Conservation (phyloP, 2,113 vertebrate genomes). For the Glaucomys volans region DNA sequence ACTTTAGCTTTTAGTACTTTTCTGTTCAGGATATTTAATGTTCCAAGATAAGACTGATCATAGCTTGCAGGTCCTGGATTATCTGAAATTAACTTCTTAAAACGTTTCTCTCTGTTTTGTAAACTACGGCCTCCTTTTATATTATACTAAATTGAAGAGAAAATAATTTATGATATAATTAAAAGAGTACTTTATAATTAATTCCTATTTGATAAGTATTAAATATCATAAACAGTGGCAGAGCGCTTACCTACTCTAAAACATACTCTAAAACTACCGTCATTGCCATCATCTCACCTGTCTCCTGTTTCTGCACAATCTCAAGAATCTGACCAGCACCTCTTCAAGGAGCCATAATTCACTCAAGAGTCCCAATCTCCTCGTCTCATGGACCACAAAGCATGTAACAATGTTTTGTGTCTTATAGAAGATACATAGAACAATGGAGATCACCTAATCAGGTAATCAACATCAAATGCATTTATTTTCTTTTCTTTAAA, state of each 20-base stretch:
- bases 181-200: constrained; percentile 31
- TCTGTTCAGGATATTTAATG: constrained; percentile 32
- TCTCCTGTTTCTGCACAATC: not conserved
- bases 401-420: constrained; percentile 20
- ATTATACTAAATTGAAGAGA: constrained; percentile 71
- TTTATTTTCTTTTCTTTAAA: constrained; percentile 1
- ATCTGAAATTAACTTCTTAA: constrained; percentile 84
- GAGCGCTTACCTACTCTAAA: too few relatives aligned
- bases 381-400: not conserved
- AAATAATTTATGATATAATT: constrained; percentile 30
- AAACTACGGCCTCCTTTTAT: constrained; percentile 88
- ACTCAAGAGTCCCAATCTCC: not conserved
- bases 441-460: not conserved
- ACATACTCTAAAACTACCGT: not conserved
- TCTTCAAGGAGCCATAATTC: not conserved
- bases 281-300: not conserved
- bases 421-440: not conserved
- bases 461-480: not conserved
- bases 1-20: constrained; percentile 38
- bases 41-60: constrained; percentile 63
- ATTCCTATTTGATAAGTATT: not conserved
- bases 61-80: constrained; percentile 90
- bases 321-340: not conserved
- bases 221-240: constrained; percentile 39
- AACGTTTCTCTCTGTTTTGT: constrained; percentile 88